phyloP scores from a whole-genome alignment of 23 tunicate species.

The Styela plicata region DNA sequence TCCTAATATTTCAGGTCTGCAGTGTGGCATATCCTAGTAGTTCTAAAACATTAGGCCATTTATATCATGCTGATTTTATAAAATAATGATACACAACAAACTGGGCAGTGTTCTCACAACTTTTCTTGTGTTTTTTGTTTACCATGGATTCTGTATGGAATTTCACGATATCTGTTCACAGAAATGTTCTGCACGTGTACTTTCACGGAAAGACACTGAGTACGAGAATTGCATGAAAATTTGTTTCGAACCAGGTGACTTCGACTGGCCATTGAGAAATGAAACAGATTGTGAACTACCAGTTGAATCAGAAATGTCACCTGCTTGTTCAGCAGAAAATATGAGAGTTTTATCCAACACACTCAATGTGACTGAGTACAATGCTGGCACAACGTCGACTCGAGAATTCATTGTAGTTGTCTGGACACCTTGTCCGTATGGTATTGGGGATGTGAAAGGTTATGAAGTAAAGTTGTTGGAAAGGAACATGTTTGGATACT shows the following conservation, averaged over 20 bases:
- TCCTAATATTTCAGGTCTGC: no score
- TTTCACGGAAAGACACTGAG: neutral
- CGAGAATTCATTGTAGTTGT: conserved; percentile 6
- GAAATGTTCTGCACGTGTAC: neutral
- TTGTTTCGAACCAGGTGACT: neutral
- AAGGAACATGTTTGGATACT: neutral
- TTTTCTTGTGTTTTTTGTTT: no score
- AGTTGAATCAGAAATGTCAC: neutral
- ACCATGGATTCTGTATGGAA: no score
- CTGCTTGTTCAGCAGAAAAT: conserved; percentile 9
- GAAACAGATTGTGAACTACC: neutral
- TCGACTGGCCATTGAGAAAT: neutral
- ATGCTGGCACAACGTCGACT: neutral
- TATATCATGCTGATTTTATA: no score
- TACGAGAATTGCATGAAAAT: neutral
- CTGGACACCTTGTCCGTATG: conserved; percentile 12
- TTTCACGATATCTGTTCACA: neutral
- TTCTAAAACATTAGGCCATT: no score
- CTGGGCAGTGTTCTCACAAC: no score
- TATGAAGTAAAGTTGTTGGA: neutral
- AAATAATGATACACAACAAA: no score
- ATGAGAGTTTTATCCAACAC: neutral
- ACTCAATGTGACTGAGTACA: neutral
- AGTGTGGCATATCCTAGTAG: no score
- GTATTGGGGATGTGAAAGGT: neutral